Evolutionary conservation across 2,797 vertebrate genomes (phyloP).

Genomic region (Paguma larvata): DNA sequence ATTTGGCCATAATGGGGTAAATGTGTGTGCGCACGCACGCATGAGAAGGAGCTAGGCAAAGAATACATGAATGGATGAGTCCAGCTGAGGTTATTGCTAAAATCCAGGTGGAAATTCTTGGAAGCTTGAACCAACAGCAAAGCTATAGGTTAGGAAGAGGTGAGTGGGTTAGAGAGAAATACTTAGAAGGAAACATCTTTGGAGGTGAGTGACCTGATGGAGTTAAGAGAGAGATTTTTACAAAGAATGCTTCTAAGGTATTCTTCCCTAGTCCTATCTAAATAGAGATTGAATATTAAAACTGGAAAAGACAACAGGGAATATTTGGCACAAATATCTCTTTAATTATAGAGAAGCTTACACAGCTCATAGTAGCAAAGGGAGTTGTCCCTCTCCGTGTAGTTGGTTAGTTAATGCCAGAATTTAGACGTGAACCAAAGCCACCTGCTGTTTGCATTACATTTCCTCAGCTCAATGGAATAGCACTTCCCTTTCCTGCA

Average conservation of each 20-base stretch:
- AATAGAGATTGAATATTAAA: neutral
- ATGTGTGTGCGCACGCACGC: neutral
- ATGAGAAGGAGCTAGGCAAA: neutral
- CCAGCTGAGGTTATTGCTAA: neutral
- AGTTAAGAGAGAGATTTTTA: neutral
- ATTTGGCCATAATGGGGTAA: neutral
- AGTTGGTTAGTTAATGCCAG: neutral
- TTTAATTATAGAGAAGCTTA: neutral
- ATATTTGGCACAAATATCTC: neutral
- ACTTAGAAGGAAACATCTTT: neutral
- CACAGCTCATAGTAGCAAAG: neutral
- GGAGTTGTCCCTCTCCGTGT: neutral
- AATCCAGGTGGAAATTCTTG: neutral
- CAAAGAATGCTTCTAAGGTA: neutral
- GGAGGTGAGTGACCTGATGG: neutral
- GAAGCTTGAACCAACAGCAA: neutral
- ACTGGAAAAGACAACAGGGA: neutral
- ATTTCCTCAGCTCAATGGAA: neutral
- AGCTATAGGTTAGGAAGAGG: neutral
- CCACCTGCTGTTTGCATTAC: neutral
- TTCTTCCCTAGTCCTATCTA: neutral
- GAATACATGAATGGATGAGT: neutral
- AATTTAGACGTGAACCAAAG: neutral
- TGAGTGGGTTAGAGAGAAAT: neutral
- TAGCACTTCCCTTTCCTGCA: neutral